phyloP scores from a whole-genome alignment of 2,888 invertebrate species.

The Apodemia mormo region DNA sequence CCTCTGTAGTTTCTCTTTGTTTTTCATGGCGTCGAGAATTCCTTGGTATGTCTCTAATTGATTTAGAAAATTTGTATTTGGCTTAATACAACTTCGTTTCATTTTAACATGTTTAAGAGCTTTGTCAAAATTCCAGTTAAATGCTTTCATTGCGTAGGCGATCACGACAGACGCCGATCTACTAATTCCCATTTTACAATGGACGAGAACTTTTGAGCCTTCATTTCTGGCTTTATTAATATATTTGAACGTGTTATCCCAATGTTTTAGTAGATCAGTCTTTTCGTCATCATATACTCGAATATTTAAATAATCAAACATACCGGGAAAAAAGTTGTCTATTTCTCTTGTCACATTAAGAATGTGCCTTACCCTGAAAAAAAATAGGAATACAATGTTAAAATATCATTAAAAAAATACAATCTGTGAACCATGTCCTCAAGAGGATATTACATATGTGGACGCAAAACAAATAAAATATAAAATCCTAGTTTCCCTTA shows the following conservation, averaged over 20 bases:
- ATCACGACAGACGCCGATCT: slow-evolving; percentile 98
- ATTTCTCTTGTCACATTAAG: slow-evolving; percentile 99
- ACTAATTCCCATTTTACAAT: slow-evolving; percentile 99
- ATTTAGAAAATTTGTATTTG: slow-evolving; percentile 95
- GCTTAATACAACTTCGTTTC: slow-evolving; percentile 96
- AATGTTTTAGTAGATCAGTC: slow-evolving; percentile 97
- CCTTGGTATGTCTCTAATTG: slow-evolving; percentile 98
- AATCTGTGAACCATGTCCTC: too few species aligned
- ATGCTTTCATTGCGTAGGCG: slow-evolving; percentile 99
- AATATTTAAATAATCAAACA: slow-evolving; percentile 97
- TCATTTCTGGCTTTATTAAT: slow-evolving; percentile 95
- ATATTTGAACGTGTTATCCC: slow-evolving; percentile 99
- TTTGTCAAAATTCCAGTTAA: slow-evolving; percentile 94
- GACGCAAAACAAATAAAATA: too few species aligned
- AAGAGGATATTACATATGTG: too few species aligned
- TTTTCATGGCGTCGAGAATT: slow-evolving; percentile 97
- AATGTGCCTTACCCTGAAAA: slow-evolving; percentile 94
- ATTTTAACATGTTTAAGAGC: slow-evolving; percentile 95
- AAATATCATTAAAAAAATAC: neutral
- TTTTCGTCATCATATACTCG: slow-evolving; percentile 98
- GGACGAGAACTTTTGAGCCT: slow-evolving; percentile 97
- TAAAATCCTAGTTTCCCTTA: too few species aligned
- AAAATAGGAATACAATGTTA: slow-evolving; percentile 31
- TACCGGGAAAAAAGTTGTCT: slow-evolving; percentile 99
- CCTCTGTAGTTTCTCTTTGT: slow-evolving; percentile 94